Evolutionary conservation across 2,888 invertebrate genomes (phyloP).

Genomic region (Tanytarsus gracilentus): DNA sequence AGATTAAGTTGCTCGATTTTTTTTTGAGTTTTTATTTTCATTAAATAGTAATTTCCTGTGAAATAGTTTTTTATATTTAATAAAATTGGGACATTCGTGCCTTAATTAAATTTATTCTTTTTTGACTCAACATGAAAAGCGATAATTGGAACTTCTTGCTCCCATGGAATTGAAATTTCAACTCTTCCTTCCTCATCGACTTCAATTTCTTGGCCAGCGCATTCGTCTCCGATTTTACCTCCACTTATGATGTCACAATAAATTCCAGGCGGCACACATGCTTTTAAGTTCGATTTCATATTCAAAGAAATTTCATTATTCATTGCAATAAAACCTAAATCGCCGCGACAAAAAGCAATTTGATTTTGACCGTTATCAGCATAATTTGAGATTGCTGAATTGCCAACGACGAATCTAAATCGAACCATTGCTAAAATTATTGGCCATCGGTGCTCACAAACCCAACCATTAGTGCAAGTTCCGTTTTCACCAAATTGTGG

Average conservation of each 20-base stretch:
- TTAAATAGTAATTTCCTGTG: no score
- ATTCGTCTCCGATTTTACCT: not conserved
- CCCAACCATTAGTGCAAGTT: slow-evolving; percentile 47
- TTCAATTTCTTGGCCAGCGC: not conserved
- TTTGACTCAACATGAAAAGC: slow-evolving; percentile 11
- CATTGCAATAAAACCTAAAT: slow-evolving; percentile 60
- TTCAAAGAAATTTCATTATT: slow-evolving; percentile 44
- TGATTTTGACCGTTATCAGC: slow-evolving; percentile 68
- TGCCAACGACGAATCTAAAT: slow-evolving; percentile 57
- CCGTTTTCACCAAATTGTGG: slow-evolving; percentile 51
- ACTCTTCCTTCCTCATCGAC: slow-evolving; percentile 20
- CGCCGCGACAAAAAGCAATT: slow-evolving; percentile 68
- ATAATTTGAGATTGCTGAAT: slow-evolving; percentile 52
- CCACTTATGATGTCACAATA: slow-evolving; percentile 49
- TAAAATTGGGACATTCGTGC: no score
- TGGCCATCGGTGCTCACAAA: slow-evolving; percentile 72
- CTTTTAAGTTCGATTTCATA: not conserved
- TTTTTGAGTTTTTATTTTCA: no score
- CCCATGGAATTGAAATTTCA: slow-evolving; percentile 1
- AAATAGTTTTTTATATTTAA: no score
- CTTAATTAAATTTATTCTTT: no score
- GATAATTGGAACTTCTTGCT: slow-evolving; percentile 7
- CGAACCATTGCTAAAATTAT: slow-evolving; percentile 64
- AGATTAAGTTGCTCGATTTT: no score
- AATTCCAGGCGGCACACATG: slow-evolving; percentile 42